Conservation (phyloP, 23 tunicate genomes). For the Oikopleura dioica region DNA sequence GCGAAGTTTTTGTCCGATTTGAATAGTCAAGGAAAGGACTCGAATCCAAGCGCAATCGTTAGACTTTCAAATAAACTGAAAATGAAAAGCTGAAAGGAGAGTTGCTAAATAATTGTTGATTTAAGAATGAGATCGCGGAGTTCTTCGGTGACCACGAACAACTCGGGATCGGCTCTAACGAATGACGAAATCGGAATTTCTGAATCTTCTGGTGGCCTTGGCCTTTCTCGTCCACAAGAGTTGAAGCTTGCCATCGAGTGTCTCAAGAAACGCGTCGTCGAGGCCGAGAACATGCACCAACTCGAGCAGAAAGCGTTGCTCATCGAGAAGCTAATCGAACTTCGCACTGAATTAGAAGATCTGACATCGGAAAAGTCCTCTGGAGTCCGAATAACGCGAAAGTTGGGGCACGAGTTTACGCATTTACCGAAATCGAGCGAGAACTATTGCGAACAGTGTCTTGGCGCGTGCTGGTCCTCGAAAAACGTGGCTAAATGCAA, state of each 20-base stretch:
- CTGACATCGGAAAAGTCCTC: background rate
- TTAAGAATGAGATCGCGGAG: conserved; percentile 7
- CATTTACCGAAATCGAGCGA: background rate
- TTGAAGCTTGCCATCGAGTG: background rate
- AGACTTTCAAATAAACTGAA: background rate
- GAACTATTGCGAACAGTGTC: background rate
- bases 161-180: background rate
- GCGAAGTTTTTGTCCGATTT: background rate
- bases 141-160: background rate
- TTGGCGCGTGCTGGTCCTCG: background rate
- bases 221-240: background rate
- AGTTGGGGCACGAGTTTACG: background rate
- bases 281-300: background rate
- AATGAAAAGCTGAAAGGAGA: background rate
- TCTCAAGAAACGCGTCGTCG: background rate
- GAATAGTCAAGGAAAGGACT: background rate
- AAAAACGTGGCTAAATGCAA: background rate
- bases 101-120: too few relatives aligned
- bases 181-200: conserved; percentile 2
- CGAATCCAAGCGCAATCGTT: conserved; percentile 3
- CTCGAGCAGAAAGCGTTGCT: background rate
- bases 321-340: conserved; percentile 6
- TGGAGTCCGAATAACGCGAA: background rate
- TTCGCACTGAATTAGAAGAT: conserved; percentile 2
- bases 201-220: conserved; percentile 3